phyloP scores from a whole-genome alignment of 2,797 vertebrate species.

The Botia kubotai region DNA sequence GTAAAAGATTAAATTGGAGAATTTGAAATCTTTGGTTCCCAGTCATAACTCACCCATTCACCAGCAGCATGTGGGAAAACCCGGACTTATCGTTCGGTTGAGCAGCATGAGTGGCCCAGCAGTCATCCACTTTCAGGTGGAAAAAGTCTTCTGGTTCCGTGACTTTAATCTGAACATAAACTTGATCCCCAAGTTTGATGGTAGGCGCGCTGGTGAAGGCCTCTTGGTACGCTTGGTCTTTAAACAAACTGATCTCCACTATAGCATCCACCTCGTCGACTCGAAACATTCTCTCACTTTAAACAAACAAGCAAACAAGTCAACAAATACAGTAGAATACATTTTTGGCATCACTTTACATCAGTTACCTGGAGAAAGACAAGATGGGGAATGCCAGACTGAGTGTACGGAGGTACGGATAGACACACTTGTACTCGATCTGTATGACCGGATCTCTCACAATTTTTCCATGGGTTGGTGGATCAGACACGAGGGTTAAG shows the following conservation, averaged over 20 bases:
- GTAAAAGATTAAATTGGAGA: no score
- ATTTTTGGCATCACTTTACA: background rate
- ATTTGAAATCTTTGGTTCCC: no score
- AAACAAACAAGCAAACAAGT: background rate
- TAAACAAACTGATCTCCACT: conserved; percentile 73
- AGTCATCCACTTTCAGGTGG: conserved; percentile 73
- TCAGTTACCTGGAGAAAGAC: conserved; percentile 69
- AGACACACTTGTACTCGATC: conserved; percentile 74
- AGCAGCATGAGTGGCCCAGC: conserved; percentile 74
- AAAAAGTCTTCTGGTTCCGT: conserved; percentile 72
- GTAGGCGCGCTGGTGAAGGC: conserved; percentile 67
- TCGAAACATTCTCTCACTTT: conserved; percentile 71
- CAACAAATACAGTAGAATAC: background rate
- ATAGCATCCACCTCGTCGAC: conserved; percentile 71
- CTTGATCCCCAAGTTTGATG: conserved; percentile 72
- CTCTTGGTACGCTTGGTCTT: conserved; percentile 66
- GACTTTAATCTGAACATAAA: conserved; percentile 74
- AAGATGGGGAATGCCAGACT: conserved; percentile 71
- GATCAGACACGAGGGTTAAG: conserved; percentile 70
- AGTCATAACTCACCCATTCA: conserved; percentile 67
- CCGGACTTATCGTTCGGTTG: conserved; percentile 59
- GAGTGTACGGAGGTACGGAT: conserved; percentile 71
- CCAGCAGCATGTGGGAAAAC: conserved; percentile 67
- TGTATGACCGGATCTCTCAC: conserved; percentile 72
- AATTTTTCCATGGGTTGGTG: conserved; percentile 68